phyloP scores from a whole-genome alignment of 1,140 invertebrate genomes.

The Marisa cornuarietis region DNA sequence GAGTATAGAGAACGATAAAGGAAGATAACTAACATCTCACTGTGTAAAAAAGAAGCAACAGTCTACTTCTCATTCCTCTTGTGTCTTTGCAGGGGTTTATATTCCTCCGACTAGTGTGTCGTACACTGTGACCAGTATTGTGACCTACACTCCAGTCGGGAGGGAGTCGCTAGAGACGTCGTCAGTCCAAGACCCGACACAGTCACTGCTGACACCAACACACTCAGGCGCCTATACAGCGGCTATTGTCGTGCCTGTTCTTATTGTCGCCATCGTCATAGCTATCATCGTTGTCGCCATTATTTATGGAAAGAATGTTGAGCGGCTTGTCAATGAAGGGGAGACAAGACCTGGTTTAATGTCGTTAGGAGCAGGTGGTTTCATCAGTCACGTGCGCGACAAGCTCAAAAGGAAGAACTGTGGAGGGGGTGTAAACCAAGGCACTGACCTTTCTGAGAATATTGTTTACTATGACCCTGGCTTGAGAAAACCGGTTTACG shows the following conservation, averaged over 20 bases:
- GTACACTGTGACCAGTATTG: neutral
- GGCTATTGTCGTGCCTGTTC: constrained; percentile 13
- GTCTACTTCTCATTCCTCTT: neutral
- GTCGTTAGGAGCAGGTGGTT: neutral
- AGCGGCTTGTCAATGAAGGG: neutral
- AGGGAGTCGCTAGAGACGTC: neutral
- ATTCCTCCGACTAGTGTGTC: neutral
- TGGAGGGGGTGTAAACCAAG: neutral
- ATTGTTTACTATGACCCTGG: neutral
- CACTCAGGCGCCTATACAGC: constrained; percentile 4
- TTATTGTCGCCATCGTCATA: neutral
- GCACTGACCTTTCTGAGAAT: neutral
- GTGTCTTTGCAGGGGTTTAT: neutral
- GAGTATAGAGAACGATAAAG: neutral
- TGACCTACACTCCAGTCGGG: neutral
- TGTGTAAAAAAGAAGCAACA: neutral
- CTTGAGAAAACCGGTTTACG: constrained; percentile 3
- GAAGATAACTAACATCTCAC: neutral
- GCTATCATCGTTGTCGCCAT: neutral
- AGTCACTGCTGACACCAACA: too few relatives aligned
- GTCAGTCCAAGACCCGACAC: too few relatives aligned
- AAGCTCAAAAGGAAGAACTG: neutral
- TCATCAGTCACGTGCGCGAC: neutral
- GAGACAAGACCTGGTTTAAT: neutral
- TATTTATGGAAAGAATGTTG: neutral